These are phyloP conservation scores for Neuroterus valhalla DNA, from an alignment of 1,140 invertebrate species.

Conservation along the genomic window DNA sequence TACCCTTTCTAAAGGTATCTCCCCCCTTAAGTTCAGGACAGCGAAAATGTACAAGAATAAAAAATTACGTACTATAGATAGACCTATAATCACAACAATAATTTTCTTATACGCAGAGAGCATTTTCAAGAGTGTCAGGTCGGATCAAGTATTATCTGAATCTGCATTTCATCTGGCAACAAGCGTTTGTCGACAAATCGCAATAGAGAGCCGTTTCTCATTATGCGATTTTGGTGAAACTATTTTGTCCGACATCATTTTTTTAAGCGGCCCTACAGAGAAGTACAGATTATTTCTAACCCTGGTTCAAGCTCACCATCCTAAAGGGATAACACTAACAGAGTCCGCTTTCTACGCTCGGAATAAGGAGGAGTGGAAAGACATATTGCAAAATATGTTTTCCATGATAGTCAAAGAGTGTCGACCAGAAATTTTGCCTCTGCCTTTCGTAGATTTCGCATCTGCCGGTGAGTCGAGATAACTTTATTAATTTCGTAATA, in stretches of 20 bases:
- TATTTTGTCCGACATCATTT: conserved; percentile 8
- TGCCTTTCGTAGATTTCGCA: neutral
- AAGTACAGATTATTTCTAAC: conserved; percentile 2
- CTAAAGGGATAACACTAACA: neutral
- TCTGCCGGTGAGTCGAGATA: neutral
- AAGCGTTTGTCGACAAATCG: neutral
- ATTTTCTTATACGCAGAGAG: neutral
- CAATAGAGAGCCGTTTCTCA: neutral
- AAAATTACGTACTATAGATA: no score
- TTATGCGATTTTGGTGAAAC: conserved; percentile 13
- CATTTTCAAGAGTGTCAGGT: neutral
- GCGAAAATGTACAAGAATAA: no score
- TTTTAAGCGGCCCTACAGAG: neutral
- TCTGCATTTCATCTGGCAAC: neutral
- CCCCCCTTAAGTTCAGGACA: no score
- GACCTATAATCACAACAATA: neutral
- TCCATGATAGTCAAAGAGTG: conserved; percentile 10
- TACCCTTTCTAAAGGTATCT: no score
- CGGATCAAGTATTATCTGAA: neutral
- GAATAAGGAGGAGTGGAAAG: neutral
- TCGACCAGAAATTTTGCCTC: neutral
- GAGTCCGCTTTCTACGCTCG: neutral
- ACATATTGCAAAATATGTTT: conserved; percentile 15
- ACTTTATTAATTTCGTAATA: neutral
- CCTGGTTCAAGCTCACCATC: conserved; percentile 1